Evolutionary conservation across 1,140 invertebrate genomes (phyloP).

Genomic region (Parasteatoda tepidariorum): DNA sequence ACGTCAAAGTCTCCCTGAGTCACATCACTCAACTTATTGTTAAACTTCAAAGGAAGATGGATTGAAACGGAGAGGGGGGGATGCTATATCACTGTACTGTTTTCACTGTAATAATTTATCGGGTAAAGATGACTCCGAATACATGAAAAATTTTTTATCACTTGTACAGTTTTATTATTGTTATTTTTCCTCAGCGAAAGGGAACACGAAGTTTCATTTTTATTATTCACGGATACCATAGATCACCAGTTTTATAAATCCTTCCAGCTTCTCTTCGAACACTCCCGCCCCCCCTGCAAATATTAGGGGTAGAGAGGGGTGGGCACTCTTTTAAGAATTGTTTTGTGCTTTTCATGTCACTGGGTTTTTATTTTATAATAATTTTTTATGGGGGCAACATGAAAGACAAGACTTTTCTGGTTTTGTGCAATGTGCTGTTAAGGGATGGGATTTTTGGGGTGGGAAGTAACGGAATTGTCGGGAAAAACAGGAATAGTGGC

Average conservation of each 20-base stretch:
- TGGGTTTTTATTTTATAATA: neutral
- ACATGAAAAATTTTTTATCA: slow-evolving; percentile 5
- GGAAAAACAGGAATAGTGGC: no score
- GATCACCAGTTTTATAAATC: slow-evolving; percentile 26
- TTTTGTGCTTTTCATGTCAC: neutral
- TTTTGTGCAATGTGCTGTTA: neutral
- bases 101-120: slow-evolving; percentile 60
- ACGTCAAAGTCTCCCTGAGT: slow-evolving; percentile 19
- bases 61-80: slow-evolving; percentile 6
- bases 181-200: neutral
- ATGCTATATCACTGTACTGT: slow-evolving; percentile 44
- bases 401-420: neutral
- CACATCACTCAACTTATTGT: slow-evolving; percentile 53
- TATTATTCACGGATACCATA: slow-evolving; percentile 54
- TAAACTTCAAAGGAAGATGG: slow-evolving; percentile 56
- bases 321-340: no score
- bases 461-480: no score
- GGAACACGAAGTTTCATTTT: slow-evolving; percentile 43
- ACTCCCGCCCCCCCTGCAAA: neutral
- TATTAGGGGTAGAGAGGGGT: no score
- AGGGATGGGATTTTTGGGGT: no score
- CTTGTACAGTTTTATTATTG: slow-evolving; percentile 18
- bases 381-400: neutral
- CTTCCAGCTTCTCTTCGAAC: neutral
- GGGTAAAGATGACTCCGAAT: slow-evolving; percentile 54